Evolutionary conservation across 2,888 invertebrate genomes (phyloP).

Genomic region (Polymixis lichenea): DNA sequence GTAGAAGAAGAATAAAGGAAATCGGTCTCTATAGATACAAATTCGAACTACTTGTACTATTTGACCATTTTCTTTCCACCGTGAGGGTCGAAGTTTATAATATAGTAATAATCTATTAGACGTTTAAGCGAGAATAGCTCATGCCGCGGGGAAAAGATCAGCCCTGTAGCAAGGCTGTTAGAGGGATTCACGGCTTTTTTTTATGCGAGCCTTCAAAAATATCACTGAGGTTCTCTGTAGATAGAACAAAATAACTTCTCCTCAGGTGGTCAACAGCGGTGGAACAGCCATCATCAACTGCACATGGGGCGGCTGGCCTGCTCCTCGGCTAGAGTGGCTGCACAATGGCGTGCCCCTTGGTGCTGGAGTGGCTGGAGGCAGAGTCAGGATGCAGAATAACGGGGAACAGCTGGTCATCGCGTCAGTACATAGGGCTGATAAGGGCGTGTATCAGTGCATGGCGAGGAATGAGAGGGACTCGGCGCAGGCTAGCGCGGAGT

Average conservation of each 20-base stretch:
- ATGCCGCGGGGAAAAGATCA: too few relatives aligned
- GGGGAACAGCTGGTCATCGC: conserved; percentile 85
- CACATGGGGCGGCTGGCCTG: conserved; percentile 94
- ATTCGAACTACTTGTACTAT: neutral
- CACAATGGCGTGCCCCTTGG: conserved; percentile 93
- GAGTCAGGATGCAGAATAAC: conserved; percentile 78
- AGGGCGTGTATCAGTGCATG: conserved; percentile 97
- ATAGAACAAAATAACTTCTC: conserved; percentile 6
- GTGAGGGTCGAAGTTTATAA: neutral
- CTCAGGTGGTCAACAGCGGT: conserved; percentile 95
- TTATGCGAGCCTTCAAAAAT: neutral
- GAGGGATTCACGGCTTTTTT: neutral
- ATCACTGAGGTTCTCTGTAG: neutral
- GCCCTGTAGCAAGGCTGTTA: too few relatives aligned
- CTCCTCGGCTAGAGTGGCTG: conserved; percentile 93
- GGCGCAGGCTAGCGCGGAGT: conserved; percentile 95
- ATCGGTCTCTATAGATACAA: neutral
- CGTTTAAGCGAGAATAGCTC: neutral
- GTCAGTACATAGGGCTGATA: conserved; percentile 93
- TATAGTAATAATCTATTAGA: too few relatives aligned
- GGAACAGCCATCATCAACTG: conserved; percentile 96
- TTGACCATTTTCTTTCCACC: neutral
- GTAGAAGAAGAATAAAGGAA: neutral
- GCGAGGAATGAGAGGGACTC: conserved; percentile 94
- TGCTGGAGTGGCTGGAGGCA: conserved; percentile 84